A percentile compares a stretch with the other conserved stretches of the same genome.
Conservation (phyloP, 2,113 vertebrate species). For the Carettochelys insculpta region DNA sequence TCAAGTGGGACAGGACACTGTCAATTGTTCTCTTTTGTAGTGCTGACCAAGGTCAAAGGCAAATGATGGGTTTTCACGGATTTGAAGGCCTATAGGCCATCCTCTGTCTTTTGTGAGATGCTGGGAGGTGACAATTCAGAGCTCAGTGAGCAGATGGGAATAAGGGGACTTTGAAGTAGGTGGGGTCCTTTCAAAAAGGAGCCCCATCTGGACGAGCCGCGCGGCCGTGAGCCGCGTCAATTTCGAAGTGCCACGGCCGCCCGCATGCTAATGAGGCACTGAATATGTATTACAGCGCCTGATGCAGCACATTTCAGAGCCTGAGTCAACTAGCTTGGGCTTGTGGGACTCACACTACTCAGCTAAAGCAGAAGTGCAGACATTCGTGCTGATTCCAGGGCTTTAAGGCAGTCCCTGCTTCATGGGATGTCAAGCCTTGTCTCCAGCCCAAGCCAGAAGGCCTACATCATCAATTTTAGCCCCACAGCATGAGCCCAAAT, state of each 20-base stretch:
- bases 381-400: not conserved
- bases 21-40: fast-evolving
- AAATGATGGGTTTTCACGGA: not conserved
- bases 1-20: fast-evolving
- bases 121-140: not conserved
- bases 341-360: not conserved
- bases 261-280: not conserved
- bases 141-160: not conserved
- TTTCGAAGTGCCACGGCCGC: too few species aligned
- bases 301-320: not conserved
- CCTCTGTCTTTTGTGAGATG: not conserved
- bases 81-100: not conserved
- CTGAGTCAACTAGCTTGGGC: not conserved
- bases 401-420: not conserved
- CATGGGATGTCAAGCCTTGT: not conserved
- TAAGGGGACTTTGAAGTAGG: fast-evolving
- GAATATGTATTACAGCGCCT: fast-evolving
- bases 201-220: too few species aligned
- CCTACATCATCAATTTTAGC: not conserved
- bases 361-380: not conserved
- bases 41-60: not conserved
- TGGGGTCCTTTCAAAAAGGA: too few species aligned
- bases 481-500: not conserved
- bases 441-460: not conserved
- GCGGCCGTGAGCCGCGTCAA: too few species aligned